Conservation (phyloP, 2,888 invertebrate genomes). For the Eurytoma californica region DNA sequence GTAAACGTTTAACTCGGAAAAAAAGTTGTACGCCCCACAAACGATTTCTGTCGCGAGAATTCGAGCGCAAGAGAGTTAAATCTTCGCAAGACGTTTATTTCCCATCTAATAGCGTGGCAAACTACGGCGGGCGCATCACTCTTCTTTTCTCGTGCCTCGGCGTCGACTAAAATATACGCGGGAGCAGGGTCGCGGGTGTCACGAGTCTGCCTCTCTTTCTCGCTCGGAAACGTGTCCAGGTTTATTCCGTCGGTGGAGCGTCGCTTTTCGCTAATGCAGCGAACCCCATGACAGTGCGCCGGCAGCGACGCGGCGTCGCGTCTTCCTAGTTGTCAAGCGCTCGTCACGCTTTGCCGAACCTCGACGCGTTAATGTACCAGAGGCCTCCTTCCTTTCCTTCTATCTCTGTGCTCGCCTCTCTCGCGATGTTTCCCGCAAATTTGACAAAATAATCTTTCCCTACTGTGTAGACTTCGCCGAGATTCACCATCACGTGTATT, state of each 20-base stretch:
- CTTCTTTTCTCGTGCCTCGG: constrained; percentile 9
- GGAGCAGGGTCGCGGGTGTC: not conserved
- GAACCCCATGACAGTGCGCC: constrained; percentile 11
- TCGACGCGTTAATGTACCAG: constrained; percentile 32
- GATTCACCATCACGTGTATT: not conserved
- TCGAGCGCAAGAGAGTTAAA: constrained; percentile 16
- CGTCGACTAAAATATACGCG: constrained; percentile 15
- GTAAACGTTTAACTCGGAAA: no score
- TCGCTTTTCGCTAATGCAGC: constrained; percentile 40
- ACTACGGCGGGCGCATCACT: not conserved
- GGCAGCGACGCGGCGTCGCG: not conserved
- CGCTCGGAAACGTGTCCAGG: constrained; percentile 5
- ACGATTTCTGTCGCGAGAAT: no score
- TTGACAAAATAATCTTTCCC: constrained; percentile 36
- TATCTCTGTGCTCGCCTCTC: not conserved
- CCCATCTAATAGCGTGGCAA: no score
- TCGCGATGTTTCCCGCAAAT: constrained; percentile 17
- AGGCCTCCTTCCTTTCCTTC: not conserved
- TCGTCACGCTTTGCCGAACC: constrained; percentile 24
- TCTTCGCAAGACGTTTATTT: constrained; percentile 24
- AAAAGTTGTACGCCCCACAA: no score
- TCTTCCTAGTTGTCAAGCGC: constrained; percentile 32
- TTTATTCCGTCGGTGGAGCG: constrained; percentile 29
- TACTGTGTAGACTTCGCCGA: not conserved
- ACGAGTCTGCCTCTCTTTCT: not conserved